phyloP scores from a whole-genome alignment of 2,888 invertebrate species.

The Drosophila silvestris region DNA sequence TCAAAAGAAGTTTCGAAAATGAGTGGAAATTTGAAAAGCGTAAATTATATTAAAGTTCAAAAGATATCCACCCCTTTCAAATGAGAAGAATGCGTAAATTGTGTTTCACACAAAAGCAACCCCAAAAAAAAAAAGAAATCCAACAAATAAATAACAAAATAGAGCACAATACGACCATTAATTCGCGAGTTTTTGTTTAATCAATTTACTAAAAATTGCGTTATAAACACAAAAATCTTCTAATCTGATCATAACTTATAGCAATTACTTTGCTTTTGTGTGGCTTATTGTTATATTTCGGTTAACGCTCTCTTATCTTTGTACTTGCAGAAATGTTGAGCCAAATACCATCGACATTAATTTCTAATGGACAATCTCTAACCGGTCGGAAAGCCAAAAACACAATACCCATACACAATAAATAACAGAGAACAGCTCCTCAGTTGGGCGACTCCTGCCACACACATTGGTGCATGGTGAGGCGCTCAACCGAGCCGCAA shows the following conservation, averaged over 20 bases:
- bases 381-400: constrained; percentile 34
- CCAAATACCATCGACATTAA: constrained; percentile 44
- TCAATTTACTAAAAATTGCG: constrained; percentile 23
- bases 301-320: constrained; percentile 38
- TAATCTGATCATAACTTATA: constrained; percentile 36
- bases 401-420: constrained; percentile 45
- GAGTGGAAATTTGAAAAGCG: background rate
- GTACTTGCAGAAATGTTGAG: constrained; percentile 49
- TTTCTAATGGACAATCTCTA: constrained; percentile 53
- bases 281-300: constrained; percentile 38
- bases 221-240: constrained; percentile 33
- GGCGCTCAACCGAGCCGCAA: constrained; percentile 46
- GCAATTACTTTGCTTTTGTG: constrained; percentile 28
- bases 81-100: background rate
- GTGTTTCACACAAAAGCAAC: background rate
- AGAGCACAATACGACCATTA: constrained; percentile 11
- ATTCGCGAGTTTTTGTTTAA: constrained; percentile 20
- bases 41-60: background rate
- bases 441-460: constrained; percentile 30
- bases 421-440: constrained; percentile 43
- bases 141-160: constrained; percentile 20
- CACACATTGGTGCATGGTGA: constrained; percentile 35
- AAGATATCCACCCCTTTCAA: background rate
- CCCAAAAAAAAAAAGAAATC: background rate
- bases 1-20: background rate